Conservation (phyloP, 1,140 invertebrate genomes). For the Drosophila willistoni region DNA sequence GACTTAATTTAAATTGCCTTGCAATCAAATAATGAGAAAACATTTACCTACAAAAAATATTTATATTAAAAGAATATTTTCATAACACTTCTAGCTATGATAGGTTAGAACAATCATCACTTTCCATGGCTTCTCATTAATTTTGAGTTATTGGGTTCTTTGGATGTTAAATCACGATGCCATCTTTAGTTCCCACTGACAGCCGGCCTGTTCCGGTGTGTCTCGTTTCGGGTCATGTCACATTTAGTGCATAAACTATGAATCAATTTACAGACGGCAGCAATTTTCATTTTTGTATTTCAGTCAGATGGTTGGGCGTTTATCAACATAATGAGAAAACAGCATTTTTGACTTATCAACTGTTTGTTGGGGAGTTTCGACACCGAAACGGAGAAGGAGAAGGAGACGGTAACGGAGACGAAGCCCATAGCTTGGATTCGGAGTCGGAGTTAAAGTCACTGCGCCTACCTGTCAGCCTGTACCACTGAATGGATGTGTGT, state of each 20-base stretch:
- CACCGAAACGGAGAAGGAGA: constrained; percentile 9
- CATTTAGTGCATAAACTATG: constrained; percentile 74
- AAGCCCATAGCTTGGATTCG: constrained; percentile 3
- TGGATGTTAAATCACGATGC: background rate
- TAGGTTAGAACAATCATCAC: no score
- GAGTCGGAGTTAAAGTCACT: constrained; percentile 36
- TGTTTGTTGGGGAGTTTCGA: constrained; percentile 33
- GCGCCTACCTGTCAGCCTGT: constrained; percentile 51
- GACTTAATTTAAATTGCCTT: no score
- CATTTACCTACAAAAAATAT: no score
- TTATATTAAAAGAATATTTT: no score
- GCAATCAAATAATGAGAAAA: no score
- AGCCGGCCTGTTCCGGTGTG: background rate
- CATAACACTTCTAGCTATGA: no score
- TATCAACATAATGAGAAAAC: constrained; percentile 81
- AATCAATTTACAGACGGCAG: constrained; percentile 71
- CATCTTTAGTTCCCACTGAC: constrained; percentile 7
- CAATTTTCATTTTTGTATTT: constrained; percentile 31
- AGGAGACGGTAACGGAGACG: background rate
- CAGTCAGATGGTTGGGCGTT: constrained; percentile 48
- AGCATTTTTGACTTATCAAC: constrained; percentile 78
- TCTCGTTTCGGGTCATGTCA: constrained; percentile 50
- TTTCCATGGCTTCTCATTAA: background rate
- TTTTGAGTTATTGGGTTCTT: no score
- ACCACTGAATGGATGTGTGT: constrained; percentile 2